Evolutionary conservation across 2,113 vertebrate genomes (phyloP), one percentile per base, ranked within the genome.

Genomic region (Amblyopsis rosae): DNA sequence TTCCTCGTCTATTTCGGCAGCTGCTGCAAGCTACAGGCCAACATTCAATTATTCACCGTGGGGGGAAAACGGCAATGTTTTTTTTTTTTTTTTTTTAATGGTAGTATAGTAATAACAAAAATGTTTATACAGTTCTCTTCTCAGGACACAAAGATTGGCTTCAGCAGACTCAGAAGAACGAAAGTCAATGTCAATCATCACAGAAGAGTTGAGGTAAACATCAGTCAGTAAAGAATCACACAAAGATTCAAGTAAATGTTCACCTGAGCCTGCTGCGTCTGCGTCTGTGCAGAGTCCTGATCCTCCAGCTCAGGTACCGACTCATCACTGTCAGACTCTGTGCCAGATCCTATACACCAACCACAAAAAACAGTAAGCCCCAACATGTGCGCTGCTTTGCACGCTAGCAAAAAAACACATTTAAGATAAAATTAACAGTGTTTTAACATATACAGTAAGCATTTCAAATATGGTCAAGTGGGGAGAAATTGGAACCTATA

Each of bases 231-330:
- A 19, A 19, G 19, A 19, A 19, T 19, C 19, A 19, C 19, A 2
- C 3, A 26, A 26, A 26, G 26, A 26, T 26, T 26, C 26, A 26
- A 26, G 26, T 26, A 26, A 46, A 68, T 8, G 15, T 69, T 65
- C 71, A 98, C 98, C 95, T 99, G 96, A 47, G 98, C 96, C 88
- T 99, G 98, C 79, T 98, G 96, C 10, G 98, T 98, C 12, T 98
- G 94, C 82, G 95, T 92, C 88, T 99, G 97, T 32, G 97, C 93
- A 80, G 97, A 97, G 87, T 99, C 98, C 74, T 98, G 96, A 84
- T 99, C 98, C 86, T 99, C 96, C 16, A 99, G 94, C 49, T 99
- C 98, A 84, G 98, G 98, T 79, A 99, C 96, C 6, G 98, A 99
- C 82, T 99, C 98, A 83, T 99, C 98, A 2, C 97, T 99, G 92